Percentiles rank a stretch among this genome's conserved stretches.
These are phyloP conservation scores for Camponotus floridanus DNA, from an alignment of 1,140 invertebrate genomes.

Conservation along the genomic window DNA sequence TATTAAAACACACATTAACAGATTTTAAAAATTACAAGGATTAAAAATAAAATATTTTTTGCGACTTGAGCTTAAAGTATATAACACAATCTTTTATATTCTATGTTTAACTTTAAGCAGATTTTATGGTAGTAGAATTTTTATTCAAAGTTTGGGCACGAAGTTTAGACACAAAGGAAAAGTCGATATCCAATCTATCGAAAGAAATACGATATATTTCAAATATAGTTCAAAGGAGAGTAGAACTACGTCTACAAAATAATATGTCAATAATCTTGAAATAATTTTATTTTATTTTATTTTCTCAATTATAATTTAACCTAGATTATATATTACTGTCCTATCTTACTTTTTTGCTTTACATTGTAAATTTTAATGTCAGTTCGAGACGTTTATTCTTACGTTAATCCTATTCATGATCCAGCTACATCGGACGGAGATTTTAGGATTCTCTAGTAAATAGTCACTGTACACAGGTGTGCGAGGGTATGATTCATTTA, in stretches of 20 bases:
- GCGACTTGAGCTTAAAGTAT: background rate
- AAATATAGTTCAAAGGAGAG: background rate
- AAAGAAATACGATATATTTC: background rate
- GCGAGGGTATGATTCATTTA: constrained; percentile 70
- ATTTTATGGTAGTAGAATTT: background rate
- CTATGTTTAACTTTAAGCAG: background rate
- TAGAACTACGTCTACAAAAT: background rate
- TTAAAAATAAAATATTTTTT: background rate
- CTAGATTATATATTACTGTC: background rate
- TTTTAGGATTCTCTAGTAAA: constrained; percentile 62
- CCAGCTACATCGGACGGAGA: constrained; percentile 47
- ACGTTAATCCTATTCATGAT: constrained; percentile 2
- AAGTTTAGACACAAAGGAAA: background rate
- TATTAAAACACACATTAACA: background rate
- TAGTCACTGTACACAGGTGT: constrained; percentile 50
- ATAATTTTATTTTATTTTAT: background rate
- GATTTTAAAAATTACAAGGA: background rate
- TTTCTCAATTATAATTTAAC: background rate
- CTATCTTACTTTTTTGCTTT: background rate
- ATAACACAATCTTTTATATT: constrained; percentile 5
- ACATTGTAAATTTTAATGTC: background rate
- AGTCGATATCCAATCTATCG: background rate
- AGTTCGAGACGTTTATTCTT: background rate
- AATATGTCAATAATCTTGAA: background rate
- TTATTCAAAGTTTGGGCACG: background rate